Evolutionary conservation across 2,888 invertebrate genomes (phyloP).

Genomic region (Drosophila paranaensis): DNA sequence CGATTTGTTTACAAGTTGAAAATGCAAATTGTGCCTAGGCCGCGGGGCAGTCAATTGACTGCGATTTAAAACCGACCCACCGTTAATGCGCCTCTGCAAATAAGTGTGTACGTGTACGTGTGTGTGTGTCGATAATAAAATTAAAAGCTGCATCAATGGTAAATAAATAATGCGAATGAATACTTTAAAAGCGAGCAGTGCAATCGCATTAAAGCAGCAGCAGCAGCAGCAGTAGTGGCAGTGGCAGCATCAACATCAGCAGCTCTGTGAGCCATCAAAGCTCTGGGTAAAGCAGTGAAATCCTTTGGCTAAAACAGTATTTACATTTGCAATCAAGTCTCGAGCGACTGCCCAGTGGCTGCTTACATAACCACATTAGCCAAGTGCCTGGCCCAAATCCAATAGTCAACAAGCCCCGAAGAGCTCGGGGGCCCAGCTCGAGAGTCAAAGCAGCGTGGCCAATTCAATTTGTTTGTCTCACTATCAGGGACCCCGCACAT

Average conservation of each 20-base stretch:
- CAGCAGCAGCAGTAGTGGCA: conserved; percentile 1
- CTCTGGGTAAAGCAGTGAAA: not conserved
- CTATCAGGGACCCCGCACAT: conserved; percentile 41
- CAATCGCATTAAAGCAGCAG: conserved; percentile 35
- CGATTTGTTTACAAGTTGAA: conserved; percentile 78
- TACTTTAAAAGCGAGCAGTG: conserved; percentile 32
- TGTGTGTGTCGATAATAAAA: conserved; percentile 55
- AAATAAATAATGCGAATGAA: conserved; percentile 41
- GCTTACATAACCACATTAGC: conserved; percentile 72
- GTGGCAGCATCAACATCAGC: too few relatives aligned
- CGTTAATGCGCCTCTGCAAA: conserved; percentile 50
- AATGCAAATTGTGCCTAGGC: conserved; percentile 74
- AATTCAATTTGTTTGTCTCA: conserved; percentile 78
- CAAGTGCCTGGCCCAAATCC: conserved; percentile 53
- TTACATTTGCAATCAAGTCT: conserved; percentile 68
- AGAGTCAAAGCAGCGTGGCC: conserved; percentile 51
- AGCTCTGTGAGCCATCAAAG: conserved; percentile 4
- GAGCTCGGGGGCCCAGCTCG: conserved; percentile 1
- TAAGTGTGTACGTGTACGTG: conserved; percentile 10
- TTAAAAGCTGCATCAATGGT: conserved; percentile 54
- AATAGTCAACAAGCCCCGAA: conserved; percentile 43
- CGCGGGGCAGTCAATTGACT: conserved; percentile 74
- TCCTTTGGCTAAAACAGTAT: conserved; percentile 51
- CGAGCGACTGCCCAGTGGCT: conserved; percentile 44
- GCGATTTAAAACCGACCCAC: conserved; percentile 62